Base-by-base conservation (phyloP, 1,140 invertebrate species). In the Odontomachus brunneus region DNA sequence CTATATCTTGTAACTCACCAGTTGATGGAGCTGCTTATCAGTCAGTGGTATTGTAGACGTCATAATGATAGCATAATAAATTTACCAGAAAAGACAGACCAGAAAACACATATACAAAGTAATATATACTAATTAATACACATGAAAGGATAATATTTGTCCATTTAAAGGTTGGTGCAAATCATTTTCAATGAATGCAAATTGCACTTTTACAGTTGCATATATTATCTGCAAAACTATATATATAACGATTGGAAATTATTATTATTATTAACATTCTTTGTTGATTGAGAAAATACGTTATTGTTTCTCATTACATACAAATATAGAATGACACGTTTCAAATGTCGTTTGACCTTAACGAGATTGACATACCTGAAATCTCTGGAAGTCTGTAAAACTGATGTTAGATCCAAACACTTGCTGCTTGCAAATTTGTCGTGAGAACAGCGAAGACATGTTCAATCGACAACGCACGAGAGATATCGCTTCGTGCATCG, bases 1-100 rank as follows among this genome's bases (percentile, higher is more conserved):
- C 17, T 74, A 78, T 22, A 69, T 57, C 44, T 80, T 84, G 85
- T 84, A 22, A 92, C 92, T 94, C 87, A 94, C 94, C 92, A 94
- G 85, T 85, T 94, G 93, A 33, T 94, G 93, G 62, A 93, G 90
- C 89, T 93, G 93, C 71, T 94, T 94, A 72, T 93, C 91, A 84
- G 90, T 91, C 84, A 93, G 89, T 80, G 92, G 91, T 88, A 91
- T 84, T 84, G 90, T 88, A 88, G 91, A 89, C 75, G 91, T 91
- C 92, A 93, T 94, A 90, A 93, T 94, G 93, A 88, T 91, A 71
- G 82, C 86, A 84, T 87, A 76, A 80, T 84, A 90, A 85, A 89
- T 74, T 85, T 73, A 88, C 89, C 75, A 88, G 67, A 88, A 84
- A 9, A 81, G 65, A 84, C 29, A 82, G 38, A 84, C 82, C n/a